Conservation (phyloP, 2,888 invertebrate species). For the Erynnis tages region DNA sequence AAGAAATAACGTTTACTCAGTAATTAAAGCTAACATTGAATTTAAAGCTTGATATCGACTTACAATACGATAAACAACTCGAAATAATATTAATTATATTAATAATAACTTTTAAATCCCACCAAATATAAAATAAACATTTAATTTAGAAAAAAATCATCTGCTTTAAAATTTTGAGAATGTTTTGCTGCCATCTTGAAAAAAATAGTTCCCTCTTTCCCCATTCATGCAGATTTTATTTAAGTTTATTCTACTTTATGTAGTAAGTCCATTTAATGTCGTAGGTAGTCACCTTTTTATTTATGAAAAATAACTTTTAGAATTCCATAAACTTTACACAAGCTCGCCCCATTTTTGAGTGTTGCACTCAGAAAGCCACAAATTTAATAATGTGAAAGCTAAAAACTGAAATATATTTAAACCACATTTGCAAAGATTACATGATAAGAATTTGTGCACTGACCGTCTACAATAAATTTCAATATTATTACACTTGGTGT, state of each 20-base stretch:
- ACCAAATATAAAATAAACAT: background rate
- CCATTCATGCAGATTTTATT: too few species aligned
- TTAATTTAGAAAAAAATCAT: too few species aligned
- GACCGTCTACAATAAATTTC: background rate
- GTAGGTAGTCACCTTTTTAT: too few species aligned
- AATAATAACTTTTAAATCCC: slow-evolving; percentile 28
- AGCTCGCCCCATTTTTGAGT: slow-evolving; percentile 14
- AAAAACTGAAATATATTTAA: background rate
- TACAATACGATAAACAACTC: slow-evolving; percentile 43
- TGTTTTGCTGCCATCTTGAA: too few species aligned
- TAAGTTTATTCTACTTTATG: too few species aligned
- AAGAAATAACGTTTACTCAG: slow-evolving; percentile 59
- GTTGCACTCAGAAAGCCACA: slow-evolving; percentile 9
- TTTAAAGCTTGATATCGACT: slow-evolving; percentile 79
- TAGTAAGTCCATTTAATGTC: too few species aligned
- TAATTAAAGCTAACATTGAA: slow-evolving; percentile 80
- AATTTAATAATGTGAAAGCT: background rate
- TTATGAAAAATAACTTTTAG: slow-evolving; percentile 7
- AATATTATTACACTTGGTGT: slow-evolving; percentile 6
- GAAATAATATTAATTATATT: slow-evolving; percentile 34
- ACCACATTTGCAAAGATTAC: background rate
- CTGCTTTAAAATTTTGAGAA: too few species aligned
- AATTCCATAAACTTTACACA: slow-evolving; percentile 13
- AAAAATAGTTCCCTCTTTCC: too few species aligned
- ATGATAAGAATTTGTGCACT: background rate